Evolutionary conservation across 1,140 invertebrate genomes (phyloP).

Genomic region (Asbolus verrucosus): DNA sequence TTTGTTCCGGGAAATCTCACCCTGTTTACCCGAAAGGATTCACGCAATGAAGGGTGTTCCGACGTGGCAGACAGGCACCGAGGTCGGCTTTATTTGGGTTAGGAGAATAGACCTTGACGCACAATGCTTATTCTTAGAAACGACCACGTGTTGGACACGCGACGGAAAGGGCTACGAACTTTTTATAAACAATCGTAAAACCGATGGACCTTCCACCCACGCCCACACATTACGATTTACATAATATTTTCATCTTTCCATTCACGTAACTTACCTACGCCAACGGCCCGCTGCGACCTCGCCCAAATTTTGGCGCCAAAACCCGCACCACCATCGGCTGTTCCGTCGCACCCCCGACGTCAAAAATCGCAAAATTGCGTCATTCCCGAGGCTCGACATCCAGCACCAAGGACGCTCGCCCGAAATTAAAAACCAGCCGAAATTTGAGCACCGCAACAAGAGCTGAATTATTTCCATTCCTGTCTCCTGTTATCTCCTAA

Average conservation of each 20-base stretch:
- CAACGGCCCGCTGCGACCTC: no score
- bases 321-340: no score
- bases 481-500: background rate
- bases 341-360: no score
- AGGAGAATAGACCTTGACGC: slow-evolving; percentile 49
- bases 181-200: slow-evolving; percentile 9
- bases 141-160: slow-evolving; percentile 44
- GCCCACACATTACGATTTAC: background rate
- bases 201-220: background rate
- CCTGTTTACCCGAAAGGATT: slow-evolving; percentile 54
- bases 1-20: slow-evolving; percentile 53
- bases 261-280: no score
- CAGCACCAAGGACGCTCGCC: no score
- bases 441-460: background rate
- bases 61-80: slow-evolving; percentile 44
- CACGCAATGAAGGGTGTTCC: slow-evolving; percentile 49
- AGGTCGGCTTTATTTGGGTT: slow-evolving; percentile 58
- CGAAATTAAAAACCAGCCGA: no score
- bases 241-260: no score
- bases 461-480: background rate
- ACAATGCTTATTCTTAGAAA: slow-evolving; percentile 56
- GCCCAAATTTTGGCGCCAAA: no score
- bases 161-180: background rate
- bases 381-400: no score
- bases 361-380: no score